Conservation (phyloP, 1,140 invertebrate genomes). For the Tetraneura akinire region DNA sequence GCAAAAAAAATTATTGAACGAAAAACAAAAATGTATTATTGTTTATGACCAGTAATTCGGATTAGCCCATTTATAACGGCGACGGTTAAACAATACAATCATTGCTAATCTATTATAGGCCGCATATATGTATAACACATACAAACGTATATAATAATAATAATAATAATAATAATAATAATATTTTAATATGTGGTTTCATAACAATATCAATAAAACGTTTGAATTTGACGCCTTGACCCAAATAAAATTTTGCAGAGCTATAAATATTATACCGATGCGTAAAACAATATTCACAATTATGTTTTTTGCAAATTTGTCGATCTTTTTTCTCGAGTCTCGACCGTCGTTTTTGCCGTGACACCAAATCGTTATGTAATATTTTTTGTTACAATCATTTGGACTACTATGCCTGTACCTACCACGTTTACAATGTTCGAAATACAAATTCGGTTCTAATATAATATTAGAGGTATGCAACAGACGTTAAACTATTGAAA, state of each 20-base stretch:
- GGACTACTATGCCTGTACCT: too few species aligned
- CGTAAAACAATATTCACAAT: background rate
- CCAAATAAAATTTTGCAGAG: conserved; percentile 31
- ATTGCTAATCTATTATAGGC: conserved; percentile 20
- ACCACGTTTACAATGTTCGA: too few species aligned
- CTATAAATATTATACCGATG: background rate
- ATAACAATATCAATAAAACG: conserved; percentile 47
- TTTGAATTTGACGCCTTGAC: conserved; percentile 45
- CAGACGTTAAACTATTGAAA: too few species aligned
- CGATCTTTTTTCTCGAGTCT: background rate
- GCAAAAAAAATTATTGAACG: conserved; percentile 17
- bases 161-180: too few species aligned
- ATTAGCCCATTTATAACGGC: conserved; percentile 16
- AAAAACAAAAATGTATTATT: conserved; percentile 22
- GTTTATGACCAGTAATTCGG: background rate
- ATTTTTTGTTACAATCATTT: too few species aligned
- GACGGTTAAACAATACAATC: background rate
- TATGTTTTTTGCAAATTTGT: conserved; percentile 14
- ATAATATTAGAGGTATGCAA: too few species aligned
- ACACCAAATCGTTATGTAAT: too few species aligned
- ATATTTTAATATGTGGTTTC: background rate
- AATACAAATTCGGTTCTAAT: too few species aligned
- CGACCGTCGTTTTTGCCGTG: too few species aligned
- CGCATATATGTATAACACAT: background rate
- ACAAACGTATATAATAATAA: too few species aligned